Percentiles rank a stretch among this genome's conserved stretches.
phyloP scores from a whole-genome alignment of 2,113 vertebrate genomes.

The Toxotes chatareus region DNA sequence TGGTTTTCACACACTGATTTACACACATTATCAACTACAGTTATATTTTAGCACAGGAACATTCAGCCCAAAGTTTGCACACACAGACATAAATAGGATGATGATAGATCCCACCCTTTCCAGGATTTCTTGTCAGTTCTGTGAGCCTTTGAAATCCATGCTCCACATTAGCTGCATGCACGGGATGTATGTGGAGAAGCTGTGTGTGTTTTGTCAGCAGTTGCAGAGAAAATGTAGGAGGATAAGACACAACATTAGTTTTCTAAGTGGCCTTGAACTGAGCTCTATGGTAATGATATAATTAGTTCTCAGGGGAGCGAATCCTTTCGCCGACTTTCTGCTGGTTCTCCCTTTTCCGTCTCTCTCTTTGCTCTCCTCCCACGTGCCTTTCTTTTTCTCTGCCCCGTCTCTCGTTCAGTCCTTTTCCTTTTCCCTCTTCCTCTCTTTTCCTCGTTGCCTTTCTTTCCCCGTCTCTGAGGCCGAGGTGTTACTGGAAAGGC shows the following conservation, averaged over 20 bases:
- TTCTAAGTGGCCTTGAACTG: conserved; percentile 50
- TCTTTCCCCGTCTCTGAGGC: neutral
- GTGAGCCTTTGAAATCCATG: neutral
- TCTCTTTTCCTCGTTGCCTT: neutral
- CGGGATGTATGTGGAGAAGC: neutral
- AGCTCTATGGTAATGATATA: conserved; percentile 52
- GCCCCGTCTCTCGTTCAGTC: neutral
- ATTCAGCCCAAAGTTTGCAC: neutral
- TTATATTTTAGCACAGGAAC: neutral
- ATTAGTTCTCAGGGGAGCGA: conserved; percentile 58
- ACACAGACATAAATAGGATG: neutral
- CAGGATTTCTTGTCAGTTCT: neutral
- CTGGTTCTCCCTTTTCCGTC: conserved; percentile 11
- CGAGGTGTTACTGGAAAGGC: conserved; percentile 12
- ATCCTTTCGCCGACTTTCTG: conserved; percentile 25
- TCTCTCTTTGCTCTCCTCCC: conserved; percentile 2
- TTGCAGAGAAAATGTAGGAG: neutral
- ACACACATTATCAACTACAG: neutral
- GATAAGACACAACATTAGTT: conserved; percentile 27
- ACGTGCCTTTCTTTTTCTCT: neutral
- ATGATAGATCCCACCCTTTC: neutral
- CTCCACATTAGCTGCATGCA: neutral
- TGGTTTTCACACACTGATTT: too few relatives aligned
- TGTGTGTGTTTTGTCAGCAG: conserved; percentile 14
- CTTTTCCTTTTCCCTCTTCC: neutral